Evolutionary conservation across 2,888 invertebrate genomes (phyloP).

Genomic region (Deroplatys truncata): DNA sequence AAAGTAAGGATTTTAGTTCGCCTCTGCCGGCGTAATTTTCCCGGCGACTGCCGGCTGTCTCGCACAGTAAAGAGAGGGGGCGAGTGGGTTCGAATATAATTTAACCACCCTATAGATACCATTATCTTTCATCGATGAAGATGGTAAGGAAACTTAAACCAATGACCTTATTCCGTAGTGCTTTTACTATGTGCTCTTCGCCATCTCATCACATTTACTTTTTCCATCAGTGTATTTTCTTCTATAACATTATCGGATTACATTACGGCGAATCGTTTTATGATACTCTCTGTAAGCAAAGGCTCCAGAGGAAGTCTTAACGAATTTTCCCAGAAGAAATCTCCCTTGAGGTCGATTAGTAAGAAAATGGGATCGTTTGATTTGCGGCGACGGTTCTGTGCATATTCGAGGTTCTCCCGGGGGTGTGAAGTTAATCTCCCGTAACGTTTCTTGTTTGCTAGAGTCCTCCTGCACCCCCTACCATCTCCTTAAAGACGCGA

Average conservation of each 20-base stretch:
- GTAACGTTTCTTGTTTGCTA: background rate
- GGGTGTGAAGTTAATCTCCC: background rate
- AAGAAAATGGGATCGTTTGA: background rate
- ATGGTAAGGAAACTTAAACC: too few relatives aligned
- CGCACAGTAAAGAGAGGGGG: too few relatives aligned
- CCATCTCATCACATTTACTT: background rate
- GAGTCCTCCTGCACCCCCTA: background rate
- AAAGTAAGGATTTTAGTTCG: too few relatives aligned
- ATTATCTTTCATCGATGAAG: too few relatives aligned
- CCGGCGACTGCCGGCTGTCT: too few relatives aligned
- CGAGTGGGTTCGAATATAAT: too few relatives aligned
- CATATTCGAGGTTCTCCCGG: background rate
- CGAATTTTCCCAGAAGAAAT: background rate
- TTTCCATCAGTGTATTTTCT: background rate
- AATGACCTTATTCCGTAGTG: background rate
- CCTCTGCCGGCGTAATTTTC: too few relatives aligned
- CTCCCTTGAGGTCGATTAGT: background rate
- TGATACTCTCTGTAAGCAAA: background rate
- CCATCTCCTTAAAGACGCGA: too few relatives aligned
- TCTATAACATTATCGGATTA: background rate
- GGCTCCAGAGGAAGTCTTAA: background rate
- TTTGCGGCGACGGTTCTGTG: background rate
- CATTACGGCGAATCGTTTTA: background rate
- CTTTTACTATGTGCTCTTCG: background rate
- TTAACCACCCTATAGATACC: too few relatives aligned